Evolutionary conservation across 2,888 invertebrate genomes (phyloP).

Genomic region (Cenopis cana): DNA sequence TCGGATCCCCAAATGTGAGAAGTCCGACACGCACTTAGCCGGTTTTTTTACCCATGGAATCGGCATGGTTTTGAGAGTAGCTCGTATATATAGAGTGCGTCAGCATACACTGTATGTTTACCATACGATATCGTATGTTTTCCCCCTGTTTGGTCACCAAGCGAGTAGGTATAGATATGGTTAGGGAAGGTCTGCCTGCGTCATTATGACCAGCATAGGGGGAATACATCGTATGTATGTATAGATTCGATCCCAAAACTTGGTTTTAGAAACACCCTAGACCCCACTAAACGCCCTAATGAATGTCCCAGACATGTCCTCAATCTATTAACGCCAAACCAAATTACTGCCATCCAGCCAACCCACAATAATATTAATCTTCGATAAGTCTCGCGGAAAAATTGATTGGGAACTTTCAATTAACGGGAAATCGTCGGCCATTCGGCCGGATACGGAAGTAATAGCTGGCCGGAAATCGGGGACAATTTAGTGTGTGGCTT

Average conservation of each 20-base stretch:
- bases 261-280: background rate
- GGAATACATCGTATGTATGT: too few relatives aligned
- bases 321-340: constrained; percentile 24
- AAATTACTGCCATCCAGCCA: constrained; percentile 25
- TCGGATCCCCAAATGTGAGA: too few relatives aligned
- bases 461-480: constrained; percentile 36
- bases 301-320: constrained; percentile 8
- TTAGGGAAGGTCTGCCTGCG: too few relatives aligned
- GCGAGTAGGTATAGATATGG: too few relatives aligned
- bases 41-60: too few relatives aligned
- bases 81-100: too few relatives aligned
- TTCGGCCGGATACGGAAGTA: constrained; percentile 40
- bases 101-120: too few relatives aligned
- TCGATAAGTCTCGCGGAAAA: constrained; percentile 34
- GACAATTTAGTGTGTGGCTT: constrained; percentile 31
- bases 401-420: constrained; percentile 43
- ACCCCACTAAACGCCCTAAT: constrained; percentile 5
- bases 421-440: constrained; percentile 30
- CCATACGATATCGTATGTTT: too few relatives aligned
- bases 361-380: constrained; percentile 28
- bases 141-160: too few relatives aligned
- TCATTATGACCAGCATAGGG: too few relatives aligned
- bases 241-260: background rate
- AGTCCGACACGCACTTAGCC: too few relatives aligned
- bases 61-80: too few relatives aligned